Evolutionary conservation across 2,888 invertebrate species (phyloP).

Genomic region (Platycheirus rosarum): DNA sequence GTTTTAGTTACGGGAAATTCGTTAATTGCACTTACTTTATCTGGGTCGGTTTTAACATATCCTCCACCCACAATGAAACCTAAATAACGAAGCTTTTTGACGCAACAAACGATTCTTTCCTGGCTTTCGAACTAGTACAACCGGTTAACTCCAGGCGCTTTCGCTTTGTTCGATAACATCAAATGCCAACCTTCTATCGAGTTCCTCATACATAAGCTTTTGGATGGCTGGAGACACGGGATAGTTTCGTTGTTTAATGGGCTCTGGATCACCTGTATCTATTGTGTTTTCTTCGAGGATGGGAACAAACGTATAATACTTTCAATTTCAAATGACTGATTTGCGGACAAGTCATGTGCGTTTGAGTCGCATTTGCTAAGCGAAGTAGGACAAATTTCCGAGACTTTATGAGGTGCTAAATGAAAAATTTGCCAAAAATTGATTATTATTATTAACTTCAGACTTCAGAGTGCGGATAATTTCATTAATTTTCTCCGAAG

Average conservation of each 20-base stretch:
- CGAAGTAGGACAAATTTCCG: neutral
- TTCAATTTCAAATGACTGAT: neutral
- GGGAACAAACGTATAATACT: neutral
- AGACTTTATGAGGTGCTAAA: slow-evolving; percentile 16
- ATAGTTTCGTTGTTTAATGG: slow-evolving; percentile 57
- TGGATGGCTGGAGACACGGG: slow-evolving; percentile 55
- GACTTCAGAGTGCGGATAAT: too few species aligned
- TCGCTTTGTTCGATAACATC: slow-evolving; percentile 11
- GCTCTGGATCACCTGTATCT: slow-evolving; percentile 28
- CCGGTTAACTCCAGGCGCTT: slow-evolving; percentile 27
- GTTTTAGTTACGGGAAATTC: slow-evolving; percentile 19
- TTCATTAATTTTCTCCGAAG: too few species aligned
- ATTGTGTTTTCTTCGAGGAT: slow-evolving; percentile 34
- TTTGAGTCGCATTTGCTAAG: neutral
- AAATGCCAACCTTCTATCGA: slow-evolving; percentile 77
- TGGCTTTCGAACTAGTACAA: slow-evolving; percentile 21
- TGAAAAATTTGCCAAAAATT: slow-evolving; percentile 29
- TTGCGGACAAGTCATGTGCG: slow-evolving; percentile 1
- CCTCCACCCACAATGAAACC: slow-evolving; percentile 40
- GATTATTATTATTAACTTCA: neutral
- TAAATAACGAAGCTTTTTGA: slow-evolving; percentile 18
- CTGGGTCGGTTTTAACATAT: slow-evolving; percentile 14
- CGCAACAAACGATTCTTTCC: slow-evolving; percentile 24
- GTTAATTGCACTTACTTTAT: slow-evolving; percentile 16
- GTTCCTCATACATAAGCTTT: slow-evolving; percentile 65